Conservation (phyloP, 2,888 invertebrate genomes). For the Timema podura region DNA sequence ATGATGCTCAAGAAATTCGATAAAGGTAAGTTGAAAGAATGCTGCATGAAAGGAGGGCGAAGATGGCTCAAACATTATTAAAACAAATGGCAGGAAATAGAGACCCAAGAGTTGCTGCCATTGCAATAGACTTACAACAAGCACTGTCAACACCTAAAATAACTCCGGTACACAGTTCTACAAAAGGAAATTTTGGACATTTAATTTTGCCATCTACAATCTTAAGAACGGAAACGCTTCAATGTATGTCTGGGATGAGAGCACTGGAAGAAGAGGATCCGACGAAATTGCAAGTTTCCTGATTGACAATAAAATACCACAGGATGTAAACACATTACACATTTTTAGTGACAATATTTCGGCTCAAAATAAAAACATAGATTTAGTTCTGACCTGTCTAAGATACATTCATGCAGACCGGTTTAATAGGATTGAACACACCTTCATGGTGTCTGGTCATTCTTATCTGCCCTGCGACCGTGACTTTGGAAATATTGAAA, state of each 20-base stretch:
- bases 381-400: not conserved
- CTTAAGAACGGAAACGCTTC: conserved; percentile 10
- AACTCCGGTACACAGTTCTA: not conserved
- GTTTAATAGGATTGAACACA: not conserved
- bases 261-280: conserved; percentile 5
- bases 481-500: not conserved
- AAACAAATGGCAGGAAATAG: conserved; percentile 2
- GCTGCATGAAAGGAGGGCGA: conserved; percentile 9
- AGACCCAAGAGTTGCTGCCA: conserved; percentile 10
- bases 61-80: conserved; percentile 16
- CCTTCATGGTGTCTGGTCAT: not conserved
- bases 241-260: conserved; percentile 15
- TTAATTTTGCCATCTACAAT: conserved; percentile 11
- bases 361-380: not conserved
- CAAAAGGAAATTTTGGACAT: conserved; percentile 10
- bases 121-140: conserved; percentile 8
- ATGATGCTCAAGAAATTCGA: not conserved
- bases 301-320: conserved; percentile 1
- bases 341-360: not conserved
- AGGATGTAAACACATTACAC: too few species aligned
- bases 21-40: not conserved
- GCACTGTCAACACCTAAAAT: conserved; percentile 14
- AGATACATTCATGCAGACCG: not conserved
- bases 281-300: too few species aligned
- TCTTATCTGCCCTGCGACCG: not conserved